Evolutionary conservation across 2,797 vertebrate species (phyloP), one percentile per base, ranked within the genome.

Genomic region (Pseudochirops cupreus): DNA sequence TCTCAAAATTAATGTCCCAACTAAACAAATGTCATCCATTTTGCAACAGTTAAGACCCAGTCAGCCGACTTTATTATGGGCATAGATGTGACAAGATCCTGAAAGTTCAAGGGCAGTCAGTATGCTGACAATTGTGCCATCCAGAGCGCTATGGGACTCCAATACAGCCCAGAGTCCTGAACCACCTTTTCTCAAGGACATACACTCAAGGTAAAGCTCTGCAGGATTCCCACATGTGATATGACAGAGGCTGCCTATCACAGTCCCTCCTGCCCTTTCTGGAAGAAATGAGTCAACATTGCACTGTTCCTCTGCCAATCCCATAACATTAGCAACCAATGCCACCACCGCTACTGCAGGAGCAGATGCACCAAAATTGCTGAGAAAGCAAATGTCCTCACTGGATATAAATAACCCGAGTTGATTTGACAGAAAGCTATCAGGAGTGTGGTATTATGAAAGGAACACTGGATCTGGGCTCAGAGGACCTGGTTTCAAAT

Each of bases 1-100:
- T 21, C 82, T 96, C 56, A 94, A 91, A 59, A 59, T 93, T 91
- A 92, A 92, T 82, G 91, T 92, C 56, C 56, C 93, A 18, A 50
- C 26, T 46, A 87, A 87, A 87, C 26, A 3, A 87, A 4, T 12
- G 18, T 50, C 87, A 67, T 67, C 14, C 62, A 67, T 67, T 67
- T 39, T 74, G 33, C 33, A 74, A 39, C 33, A 74, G 96, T 21
- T 29, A 89, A 96, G 56, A 94, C 12, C 50, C 74, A 93, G 59
- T 29, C 52, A 91, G 59, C 26, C 4, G 90, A 67, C 11, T 94
- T 95, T 93, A 67, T 92, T 90, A 28, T 67, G 53, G 50, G 50
- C 7, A 26, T 50, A 87, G 4, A 67, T 14, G 28, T 93, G 56
- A 62, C 5, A 90, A 92, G 62, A 93, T n/a, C 29, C 0, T 52